Percentiles rank a stretch among this genome's conserved stretches.
phyloP scores from a whole-genome alignment of 2,888 invertebrate genomes.

The Scaptomyza caliginosa region DNA sequence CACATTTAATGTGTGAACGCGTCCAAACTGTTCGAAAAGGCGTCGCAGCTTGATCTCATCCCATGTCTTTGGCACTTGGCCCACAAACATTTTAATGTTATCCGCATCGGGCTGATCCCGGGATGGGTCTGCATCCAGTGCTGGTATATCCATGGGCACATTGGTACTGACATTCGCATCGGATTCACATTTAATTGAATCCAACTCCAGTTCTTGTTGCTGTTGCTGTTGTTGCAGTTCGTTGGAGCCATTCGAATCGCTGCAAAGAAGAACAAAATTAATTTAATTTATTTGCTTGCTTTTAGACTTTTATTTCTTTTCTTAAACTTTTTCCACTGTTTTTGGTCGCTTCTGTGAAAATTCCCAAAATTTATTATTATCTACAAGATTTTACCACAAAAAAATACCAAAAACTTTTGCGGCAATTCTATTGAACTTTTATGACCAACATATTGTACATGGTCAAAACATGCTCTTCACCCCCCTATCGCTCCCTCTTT shows the following conservation, averaged over 20 bases:
- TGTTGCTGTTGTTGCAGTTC: constrained; percentile 5
- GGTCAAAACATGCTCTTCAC: constrained; percentile 2
- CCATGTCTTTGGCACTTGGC: constrained; percentile 98
- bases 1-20: constrained; percentile 98
- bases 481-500: no score
- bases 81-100: constrained; percentile 99
- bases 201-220: constrained; percentile 9
- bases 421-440: constrained; percentile 65
- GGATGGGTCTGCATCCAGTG: constrained; percentile 60
- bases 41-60: constrained; percentile 96
- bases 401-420: constrained; percentile 38
- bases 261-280: constrained; percentile 26
- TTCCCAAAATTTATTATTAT: constrained; percentile 1
- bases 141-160: constrained; percentile 40
- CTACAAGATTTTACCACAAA: constrained; percentile 37
- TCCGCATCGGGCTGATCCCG: constrained; percentile 96
- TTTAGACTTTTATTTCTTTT: neutral
- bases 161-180: constrained; percentile 27
- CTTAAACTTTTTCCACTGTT: no score
- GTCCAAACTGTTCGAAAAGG: constrained; percentile 98
- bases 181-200: constrained; percentile 46
- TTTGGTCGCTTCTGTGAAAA: neutral
- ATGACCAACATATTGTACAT: constrained; percentile 49
- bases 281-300: no score
- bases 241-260: constrained; percentile 30